A percentile compares a stretch with the other conserved stretches of the same genome.
These are phyloP conservation scores for Noctua janthe DNA, from an alignment of 2,888 invertebrate species.

Conservation along the genomic window DNA sequence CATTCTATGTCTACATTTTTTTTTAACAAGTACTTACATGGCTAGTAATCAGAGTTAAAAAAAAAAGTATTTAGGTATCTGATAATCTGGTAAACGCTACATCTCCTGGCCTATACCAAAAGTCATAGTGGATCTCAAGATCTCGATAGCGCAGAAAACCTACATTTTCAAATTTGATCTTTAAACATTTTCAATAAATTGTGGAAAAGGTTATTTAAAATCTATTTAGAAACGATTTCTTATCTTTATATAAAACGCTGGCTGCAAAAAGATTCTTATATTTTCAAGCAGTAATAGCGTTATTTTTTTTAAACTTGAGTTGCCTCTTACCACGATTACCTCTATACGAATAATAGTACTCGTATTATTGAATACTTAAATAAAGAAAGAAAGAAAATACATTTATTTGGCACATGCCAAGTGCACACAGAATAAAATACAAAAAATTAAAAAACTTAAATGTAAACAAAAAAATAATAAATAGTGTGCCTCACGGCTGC, in stretches of 20 bases:
- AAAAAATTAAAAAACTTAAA: too few species aligned
- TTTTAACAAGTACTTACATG: too few species aligned
- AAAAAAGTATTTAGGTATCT: background rate
- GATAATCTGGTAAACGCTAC: conserved; percentile 2
- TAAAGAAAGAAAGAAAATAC: too few species aligned
- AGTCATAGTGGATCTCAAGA: conserved; percentile 34
- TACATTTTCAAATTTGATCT: conserved; percentile 39
- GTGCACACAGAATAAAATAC: too few species aligned
- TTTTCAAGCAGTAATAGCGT: background rate
- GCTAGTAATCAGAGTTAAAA: background rate
- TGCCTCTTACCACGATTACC: too few species aligned
- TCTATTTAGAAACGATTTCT: conserved; percentile 3
- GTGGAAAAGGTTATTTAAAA: conserved; percentile 2
- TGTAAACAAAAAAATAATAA: too few species aligned
- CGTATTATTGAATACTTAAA: too few species aligned
- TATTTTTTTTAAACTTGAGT: too few species aligned
- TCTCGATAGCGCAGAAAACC: conserved; percentile 45
- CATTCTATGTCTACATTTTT: too few species aligned
- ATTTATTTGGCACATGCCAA: too few species aligned
- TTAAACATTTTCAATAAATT: conserved; percentile 44
- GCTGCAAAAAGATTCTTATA: background rate
- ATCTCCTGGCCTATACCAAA: conserved; percentile 24
- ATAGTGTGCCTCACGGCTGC: too few species aligned
- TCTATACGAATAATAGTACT: too few species aligned
- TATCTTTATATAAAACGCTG: background rate